A percentile compares a stretch with the other conserved stretches of the same genome.
These are phyloP conservation scores for Lepidocyrtinus sp. DNA, from an alignment of 2,888 invertebrate genomes.

Conservation along the genomic window DNA sequence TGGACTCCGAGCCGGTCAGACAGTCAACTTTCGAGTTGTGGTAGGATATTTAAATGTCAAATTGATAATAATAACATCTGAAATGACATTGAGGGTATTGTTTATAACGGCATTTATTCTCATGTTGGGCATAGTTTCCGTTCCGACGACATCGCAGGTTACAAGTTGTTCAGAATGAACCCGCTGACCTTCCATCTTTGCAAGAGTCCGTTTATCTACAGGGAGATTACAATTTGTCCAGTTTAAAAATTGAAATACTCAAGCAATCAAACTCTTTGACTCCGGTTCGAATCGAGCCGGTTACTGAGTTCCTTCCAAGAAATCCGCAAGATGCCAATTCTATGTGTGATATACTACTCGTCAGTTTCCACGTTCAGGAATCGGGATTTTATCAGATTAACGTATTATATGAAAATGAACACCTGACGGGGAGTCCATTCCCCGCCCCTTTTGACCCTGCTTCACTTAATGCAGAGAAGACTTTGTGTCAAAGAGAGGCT, in stretches of 20 bases:
- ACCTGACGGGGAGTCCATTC: conserved; percentile 74
- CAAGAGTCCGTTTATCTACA: conserved; percentile 56
- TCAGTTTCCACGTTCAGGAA: conserved; percentile 73
- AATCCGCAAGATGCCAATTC: conserved; percentile 69
- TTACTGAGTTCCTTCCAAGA: conserved; percentile 71
- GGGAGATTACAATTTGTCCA: conserved; percentile 55
- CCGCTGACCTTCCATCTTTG: conserved; percentile 47
- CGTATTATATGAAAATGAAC: conserved; percentile 72
- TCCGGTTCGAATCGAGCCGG: conserved; percentile 70
- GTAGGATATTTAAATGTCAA: too few species aligned
- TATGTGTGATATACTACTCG: conserved; percentile 72
- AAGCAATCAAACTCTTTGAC: conserved; percentile 44
- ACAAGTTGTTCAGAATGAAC: conserved; percentile 54
- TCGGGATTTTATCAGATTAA: conserved; percentile 73
- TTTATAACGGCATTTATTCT: too few species aligned
- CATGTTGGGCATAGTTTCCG: conserved; percentile 55
- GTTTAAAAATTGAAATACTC: conserved; percentile 59
- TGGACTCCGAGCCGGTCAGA: conserved; percentile 65
- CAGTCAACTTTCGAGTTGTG: conserved; percentile 64
- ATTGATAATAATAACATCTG: too few species aligned
- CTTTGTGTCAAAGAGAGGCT: conserved; percentile 62
- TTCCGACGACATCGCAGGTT: conserved; percentile 53
- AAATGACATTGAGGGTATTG: too few species aligned
- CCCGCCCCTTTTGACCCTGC: conserved; percentile 73
- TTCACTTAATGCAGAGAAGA: conserved; percentile 67